phyloP scores from a whole-genome alignment of 2,888 invertebrate genomes.

The Acanthopleura granulata region DNA sequence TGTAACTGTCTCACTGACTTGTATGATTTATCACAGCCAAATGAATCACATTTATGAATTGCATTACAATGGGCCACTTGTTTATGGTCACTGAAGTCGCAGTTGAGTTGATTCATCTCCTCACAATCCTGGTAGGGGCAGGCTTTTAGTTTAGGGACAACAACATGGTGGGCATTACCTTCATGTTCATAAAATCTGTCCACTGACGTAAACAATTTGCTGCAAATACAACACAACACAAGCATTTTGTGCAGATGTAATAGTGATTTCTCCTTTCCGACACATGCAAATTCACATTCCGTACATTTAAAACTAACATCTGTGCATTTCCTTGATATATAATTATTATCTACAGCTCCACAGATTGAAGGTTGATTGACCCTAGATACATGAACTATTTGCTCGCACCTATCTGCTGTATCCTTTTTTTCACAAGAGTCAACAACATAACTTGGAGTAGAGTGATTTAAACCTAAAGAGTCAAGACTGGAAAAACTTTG shows the following conservation, averaged over 20 bases:
- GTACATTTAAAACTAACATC: background rate
- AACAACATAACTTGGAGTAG: too few relatives aligned
- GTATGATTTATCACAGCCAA: background rate
- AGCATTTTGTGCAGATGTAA: background rate
- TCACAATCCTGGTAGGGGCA: slow-evolving; percentile 29
- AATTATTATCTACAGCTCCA: too few relatives aligned
- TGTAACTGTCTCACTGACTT: background rate
- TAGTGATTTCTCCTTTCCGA: background rate
- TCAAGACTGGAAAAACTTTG: too few relatives aligned
- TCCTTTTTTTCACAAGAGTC: too few relatives aligned
- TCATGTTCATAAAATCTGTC: background rate
- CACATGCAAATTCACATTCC: background rate
- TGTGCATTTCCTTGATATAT: too few relatives aligned
- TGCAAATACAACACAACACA: background rate
- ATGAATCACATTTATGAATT: background rate
- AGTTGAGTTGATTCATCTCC: slow-evolving; percentile 31
- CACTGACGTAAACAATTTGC: background rate
- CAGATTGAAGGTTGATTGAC: too few relatives aligned
- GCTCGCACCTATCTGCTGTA: too few relatives aligned
- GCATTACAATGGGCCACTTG: slow-evolving; percentile 28
- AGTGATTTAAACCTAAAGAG: too few relatives aligned
- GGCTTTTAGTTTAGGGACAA: too few relatives aligned
- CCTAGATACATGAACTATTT: too few relatives aligned
- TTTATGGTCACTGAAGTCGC: slow-evolving; percentile 35
- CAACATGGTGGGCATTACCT: too few relatives aligned